A percentile compares a stretch with the other conserved stretches of the same genome.
Evolutionary conservation across 2,113 vertebrate genomes (phyloP).

Genomic region (Xyrauchen texanus): DNA sequence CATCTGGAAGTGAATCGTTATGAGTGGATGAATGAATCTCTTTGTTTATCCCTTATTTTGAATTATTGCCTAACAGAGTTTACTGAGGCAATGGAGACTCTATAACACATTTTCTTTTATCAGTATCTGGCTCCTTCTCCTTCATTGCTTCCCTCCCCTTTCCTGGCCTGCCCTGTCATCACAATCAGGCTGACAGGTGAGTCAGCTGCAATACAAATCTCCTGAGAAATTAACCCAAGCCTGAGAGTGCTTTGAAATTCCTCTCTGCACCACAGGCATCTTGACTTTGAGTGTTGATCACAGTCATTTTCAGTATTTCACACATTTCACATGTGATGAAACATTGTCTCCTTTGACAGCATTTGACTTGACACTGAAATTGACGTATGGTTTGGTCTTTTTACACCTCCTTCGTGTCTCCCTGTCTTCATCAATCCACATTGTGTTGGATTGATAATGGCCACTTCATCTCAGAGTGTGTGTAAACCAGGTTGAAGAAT

Average conservation of each 20-base stretch:
- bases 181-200: conserved; percentile 26
- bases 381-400: conserved; percentile 25
- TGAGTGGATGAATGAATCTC: conserved; percentile 40
- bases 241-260: conserved; percentile 15
- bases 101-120: conserved; percentile 25
- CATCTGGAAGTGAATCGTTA: conserved; percentile 41
- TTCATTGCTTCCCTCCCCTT: conserved; percentile 25
- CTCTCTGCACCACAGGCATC: background rate
- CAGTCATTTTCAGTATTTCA: conserved; percentile 28
- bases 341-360: background rate
- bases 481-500: background rate
- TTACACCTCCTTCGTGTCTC: background rate
- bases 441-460: conserved; percentile 15
- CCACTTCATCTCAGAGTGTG: background rate
- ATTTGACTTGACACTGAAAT: conserved; percentile 23
- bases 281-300: background rate
- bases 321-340: background rate
- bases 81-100: conserved; percentile 6
- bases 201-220: conserved; percentile 9
- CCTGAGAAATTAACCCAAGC: conserved; percentile 22
- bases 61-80: conserved; percentile 18
- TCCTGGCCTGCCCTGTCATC: conserved; percentile 38
- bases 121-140: conserved; percentile 6
- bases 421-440: conserved; percentile 13
- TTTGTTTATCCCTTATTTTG: conserved; percentile 41